Conservation (phyloP, 2,888 invertebrate genomes). For the Eristalis intricaria region DNA sequence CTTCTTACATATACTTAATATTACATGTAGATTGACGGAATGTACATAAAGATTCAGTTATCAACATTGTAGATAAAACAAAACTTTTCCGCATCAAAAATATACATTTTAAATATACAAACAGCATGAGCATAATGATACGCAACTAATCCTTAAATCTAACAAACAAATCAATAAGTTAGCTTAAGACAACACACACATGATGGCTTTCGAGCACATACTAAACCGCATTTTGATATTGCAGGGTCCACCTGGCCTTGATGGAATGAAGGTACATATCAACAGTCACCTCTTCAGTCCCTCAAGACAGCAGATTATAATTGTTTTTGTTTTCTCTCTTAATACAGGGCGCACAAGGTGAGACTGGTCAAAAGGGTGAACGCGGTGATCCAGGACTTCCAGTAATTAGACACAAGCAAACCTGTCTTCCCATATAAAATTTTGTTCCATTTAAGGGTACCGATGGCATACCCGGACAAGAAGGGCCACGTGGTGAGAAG, state of each 20-base stretch:
- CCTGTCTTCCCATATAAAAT: constrained; percentile 57
- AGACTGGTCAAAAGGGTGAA: constrained; percentile 95
- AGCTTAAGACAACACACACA: constrained; percentile 29
- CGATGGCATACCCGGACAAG: constrained; percentile 95
- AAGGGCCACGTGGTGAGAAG: constrained; percentile 95
- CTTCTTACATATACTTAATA: too few species aligned
- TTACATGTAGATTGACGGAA: too few species aligned
- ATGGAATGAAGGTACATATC: constrained; percentile 94
- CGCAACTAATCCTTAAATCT: background rate
- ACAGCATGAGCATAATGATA: background rate
- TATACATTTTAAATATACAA: background rate
- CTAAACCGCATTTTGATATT: constrained; percentile 60
- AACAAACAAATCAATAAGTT: constrained; percentile 7
- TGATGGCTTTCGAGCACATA: constrained; percentile 47
- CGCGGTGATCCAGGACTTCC: constrained; percentile 96
- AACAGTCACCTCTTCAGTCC: constrained; percentile 48
- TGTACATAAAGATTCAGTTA: too few species aligned
- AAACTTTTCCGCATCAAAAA: background rate
- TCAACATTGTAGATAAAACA: too few species aligned
- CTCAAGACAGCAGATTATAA: background rate
- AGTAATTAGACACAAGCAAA: constrained; percentile 84
- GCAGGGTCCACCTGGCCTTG: constrained; percentile 95
- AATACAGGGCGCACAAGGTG: constrained; percentile 93
- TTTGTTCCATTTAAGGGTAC: constrained; percentile 86
- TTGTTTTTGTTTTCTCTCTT: constrained; percentile 30